Percentiles rank a stretch among this genome's conserved stretches.
Evolutionary conservation across 2,888 invertebrate species (phyloP).

Genomic region (Synanthedon tipuliformis): DNA sequence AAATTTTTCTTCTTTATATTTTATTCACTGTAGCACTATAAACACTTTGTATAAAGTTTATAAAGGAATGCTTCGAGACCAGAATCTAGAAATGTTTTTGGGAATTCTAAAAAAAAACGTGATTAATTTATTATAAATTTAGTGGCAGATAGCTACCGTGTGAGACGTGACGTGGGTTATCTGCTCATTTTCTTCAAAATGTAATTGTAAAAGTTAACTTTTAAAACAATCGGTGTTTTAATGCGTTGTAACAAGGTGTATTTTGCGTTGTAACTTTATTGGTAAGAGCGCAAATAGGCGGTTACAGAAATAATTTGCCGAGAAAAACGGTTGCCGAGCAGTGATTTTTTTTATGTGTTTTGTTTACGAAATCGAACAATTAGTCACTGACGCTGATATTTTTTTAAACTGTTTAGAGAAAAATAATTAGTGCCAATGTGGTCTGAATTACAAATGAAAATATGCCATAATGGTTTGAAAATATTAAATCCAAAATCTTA

Average conservation of each 20-base stretch:
- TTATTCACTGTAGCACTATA: slow-evolving; percentile 7
- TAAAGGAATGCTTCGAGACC: slow-evolving; percentile 10
- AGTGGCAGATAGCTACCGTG: slow-evolving; percentile 1
- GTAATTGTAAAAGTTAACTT: background rate
- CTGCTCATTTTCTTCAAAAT: background rate
- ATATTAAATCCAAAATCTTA: too few species aligned
- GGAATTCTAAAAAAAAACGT: slow-evolving; percentile 12
- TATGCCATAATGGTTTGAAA: too few species aligned
- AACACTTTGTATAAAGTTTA: slow-evolving; percentile 6
- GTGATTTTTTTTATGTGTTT: slow-evolving; percentile 10
- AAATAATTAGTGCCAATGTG: too few species aligned
- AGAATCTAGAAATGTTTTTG: slow-evolving; percentile 9
- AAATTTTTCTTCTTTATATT: too few species aligned
- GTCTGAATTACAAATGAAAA: too few species aligned
- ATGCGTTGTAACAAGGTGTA: slow-evolving; percentile 10
- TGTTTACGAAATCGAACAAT: slow-evolving; percentile 8
- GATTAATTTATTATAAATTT: slow-evolving; percentile 13
- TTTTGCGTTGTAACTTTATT: slow-evolving; percentile 7
- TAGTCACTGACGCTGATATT: slow-evolving; percentile 1
- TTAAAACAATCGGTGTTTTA: background rate
- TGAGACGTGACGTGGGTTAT: background rate
- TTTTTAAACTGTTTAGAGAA: background rate
- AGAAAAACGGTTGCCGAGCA: slow-evolving; percentile 19
- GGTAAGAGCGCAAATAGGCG: slow-evolving; percentile 14
- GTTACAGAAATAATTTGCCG: slow-evolving; percentile 25